Evolutionary conservation across 2,888 invertebrate species (phyloP).

Genomic region (Drosophila pseudotakahashii): DNA sequence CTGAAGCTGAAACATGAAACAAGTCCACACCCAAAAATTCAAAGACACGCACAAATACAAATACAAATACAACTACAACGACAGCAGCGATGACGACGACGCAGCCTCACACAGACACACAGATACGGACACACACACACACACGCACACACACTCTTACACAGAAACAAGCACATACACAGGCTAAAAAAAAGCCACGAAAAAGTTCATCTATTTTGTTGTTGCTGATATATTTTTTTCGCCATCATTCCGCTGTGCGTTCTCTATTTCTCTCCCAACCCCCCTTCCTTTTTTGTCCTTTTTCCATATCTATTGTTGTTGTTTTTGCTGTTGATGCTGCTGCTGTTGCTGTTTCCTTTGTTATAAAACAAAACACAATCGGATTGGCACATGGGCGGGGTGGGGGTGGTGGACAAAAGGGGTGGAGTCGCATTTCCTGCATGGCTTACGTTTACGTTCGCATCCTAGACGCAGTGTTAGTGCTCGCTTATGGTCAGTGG

Average conservation of each 20-base stretch:
- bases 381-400: conserved; percentile 9
- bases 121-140: conserved; percentile 5
- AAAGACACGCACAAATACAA: conserved; percentile 68
- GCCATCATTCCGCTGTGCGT: background rate
- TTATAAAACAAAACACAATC: conserved; percentile 41
- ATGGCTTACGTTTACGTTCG: conserved; percentile 42
- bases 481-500: too few species aligned
- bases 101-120: conserved; percentile 31
- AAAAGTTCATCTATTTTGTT: conserved; percentile 37
- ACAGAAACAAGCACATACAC: conserved; percentile 2
- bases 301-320: conserved; percentile 2
- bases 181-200: conserved; percentile 29
- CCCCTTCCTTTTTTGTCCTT: background rate
- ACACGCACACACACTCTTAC: background rate
- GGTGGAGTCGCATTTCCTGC: conserved; percentile 14
- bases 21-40: conserved; percentile 82
- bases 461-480: background rate
- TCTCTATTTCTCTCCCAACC: background rate
- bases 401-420: background rate
- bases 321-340: conserved; percentile 4
- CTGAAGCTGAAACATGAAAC: conserved; percentile 71
- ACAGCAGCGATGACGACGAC: conserved; percentile 37
- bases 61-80: conserved; percentile 47
- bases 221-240: conserved; percentile 22
- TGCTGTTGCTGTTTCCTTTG: conserved; percentile 22